phyloP scores from a whole-genome alignment of 2,888 invertebrate species.

The Diarsia dahlii region DNA sequence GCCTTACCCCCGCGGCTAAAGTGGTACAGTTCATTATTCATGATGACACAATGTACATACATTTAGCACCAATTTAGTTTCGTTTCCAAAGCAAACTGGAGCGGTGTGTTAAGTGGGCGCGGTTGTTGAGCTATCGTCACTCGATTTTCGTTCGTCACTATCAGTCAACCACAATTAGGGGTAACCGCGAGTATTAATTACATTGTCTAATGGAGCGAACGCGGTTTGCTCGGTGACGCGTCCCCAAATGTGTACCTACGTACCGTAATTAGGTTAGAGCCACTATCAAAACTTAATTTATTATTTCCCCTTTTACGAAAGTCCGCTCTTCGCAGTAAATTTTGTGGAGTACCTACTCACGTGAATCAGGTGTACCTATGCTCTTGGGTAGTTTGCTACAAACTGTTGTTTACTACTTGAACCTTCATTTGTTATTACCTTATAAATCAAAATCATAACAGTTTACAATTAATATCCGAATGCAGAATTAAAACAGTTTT shows the following conservation, averaged over 20 bases:
- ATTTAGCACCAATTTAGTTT: slow-evolving; percentile 78
- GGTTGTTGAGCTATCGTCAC: slow-evolving; percentile 82
- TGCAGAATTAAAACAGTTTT: slow-evolving; percentile 50
- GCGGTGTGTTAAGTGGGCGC: slow-evolving; percentile 76
- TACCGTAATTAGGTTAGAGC: slow-evolving; percentile 68
- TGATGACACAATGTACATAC: slow-evolving; percentile 76
- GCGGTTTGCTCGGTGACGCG: slow-evolving; percentile 80
- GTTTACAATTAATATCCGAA: slow-evolving; percentile 27
- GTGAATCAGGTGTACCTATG: slow-evolving; percentile 33
- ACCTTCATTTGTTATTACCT: not conserved
- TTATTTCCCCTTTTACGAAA: slow-evolving; percentile 56
- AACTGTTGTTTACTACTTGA: not conserved
- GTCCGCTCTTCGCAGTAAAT: slow-evolving; percentile 34
- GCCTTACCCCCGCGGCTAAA: slow-evolving; percentile 65
- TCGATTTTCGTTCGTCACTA: slow-evolving; percentile 81
- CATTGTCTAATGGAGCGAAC: slow-evolving; percentile 88
- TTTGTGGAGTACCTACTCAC: slow-evolving; percentile 32
- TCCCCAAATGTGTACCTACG: slow-evolving; percentile 78
- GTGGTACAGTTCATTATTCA: slow-evolving; percentile 80
- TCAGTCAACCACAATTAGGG: slow-evolving; percentile 86
- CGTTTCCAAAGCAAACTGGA: slow-evolving; percentile 74
- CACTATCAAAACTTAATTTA: slow-evolving; percentile 67
- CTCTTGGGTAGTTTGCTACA: slow-evolving; percentile 1
- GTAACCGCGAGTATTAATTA: slow-evolving; percentile 88
- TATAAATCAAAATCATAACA: slow-evolving; percentile 18